Conservation (phyloP, 1,140 invertebrate genomes). For the Lordiphosa stackelbergi region DNA sequence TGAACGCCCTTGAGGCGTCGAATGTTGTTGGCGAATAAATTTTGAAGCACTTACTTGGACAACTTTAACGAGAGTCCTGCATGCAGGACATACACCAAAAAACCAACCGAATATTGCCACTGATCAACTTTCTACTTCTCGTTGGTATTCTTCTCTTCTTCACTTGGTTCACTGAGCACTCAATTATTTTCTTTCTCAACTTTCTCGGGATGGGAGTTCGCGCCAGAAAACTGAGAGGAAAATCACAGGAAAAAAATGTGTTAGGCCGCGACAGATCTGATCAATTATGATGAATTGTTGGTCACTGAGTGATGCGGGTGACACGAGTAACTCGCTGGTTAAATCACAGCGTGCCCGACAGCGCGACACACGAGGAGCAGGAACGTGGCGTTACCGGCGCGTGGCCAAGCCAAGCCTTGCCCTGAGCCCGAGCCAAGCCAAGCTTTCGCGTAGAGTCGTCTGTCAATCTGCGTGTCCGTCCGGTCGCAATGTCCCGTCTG, state of each 20-base stretch:
- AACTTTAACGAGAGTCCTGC: constrained; percentile 62
- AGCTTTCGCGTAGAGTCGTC: constrained; percentile 9
- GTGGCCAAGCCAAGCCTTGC: constrained; percentile 16
- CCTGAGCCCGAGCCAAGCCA: constrained; percentile 16
- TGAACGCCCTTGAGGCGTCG: constrained; percentile 77
- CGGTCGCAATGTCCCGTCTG: not conserved
- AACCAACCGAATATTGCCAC: constrained; percentile 22
- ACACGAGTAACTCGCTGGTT: too few species aligned
- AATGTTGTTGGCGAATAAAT: constrained; percentile 78
- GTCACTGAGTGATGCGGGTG: too few species aligned
- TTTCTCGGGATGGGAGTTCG: constrained; percentile 26
- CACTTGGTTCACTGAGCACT: constrained; percentile 4
- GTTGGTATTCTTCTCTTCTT: constrained; percentile 10
- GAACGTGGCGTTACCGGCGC: not conserved
- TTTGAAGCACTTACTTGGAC: constrained; percentile 77
- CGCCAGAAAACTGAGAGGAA: constrained; percentile 57
- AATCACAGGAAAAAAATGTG: constrained; percentile 65
- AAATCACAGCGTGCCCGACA: too few species aligned
- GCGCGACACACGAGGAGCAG: too few species aligned
- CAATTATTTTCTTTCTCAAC: not conserved
- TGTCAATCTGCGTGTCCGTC: constrained; percentile 4
- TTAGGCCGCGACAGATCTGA: too few species aligned
- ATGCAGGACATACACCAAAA: constrained; percentile 59
- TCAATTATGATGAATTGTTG: too few species aligned
- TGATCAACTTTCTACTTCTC: constrained; percentile 6